These are phyloP conservation scores for Campaea margaritaria DNA, from an alignment of 2,888 invertebrate species.

Conservation along the genomic window DNA sequence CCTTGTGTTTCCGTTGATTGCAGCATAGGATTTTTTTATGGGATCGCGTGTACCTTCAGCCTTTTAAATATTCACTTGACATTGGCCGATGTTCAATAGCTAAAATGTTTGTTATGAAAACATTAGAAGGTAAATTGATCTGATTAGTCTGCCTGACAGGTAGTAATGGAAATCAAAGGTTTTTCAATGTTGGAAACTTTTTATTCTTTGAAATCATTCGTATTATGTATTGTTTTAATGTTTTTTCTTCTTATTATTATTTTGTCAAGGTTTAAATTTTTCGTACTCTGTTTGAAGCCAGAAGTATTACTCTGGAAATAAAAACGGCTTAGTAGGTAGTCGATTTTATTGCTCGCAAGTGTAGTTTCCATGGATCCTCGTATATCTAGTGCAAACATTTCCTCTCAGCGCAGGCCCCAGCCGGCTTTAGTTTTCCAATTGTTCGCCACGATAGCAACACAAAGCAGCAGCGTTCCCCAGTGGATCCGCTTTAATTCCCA, in stretches of 20 bases:
- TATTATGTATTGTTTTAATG: no score
- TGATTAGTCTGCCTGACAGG: neutral
- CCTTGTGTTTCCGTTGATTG: slow-evolving; percentile 51
- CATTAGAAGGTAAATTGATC: neutral
- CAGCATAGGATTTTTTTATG: slow-evolving; percentile 42
- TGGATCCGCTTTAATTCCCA: slow-evolving; percentile 41
- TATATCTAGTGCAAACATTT: no score
- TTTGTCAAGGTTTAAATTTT: neutral
- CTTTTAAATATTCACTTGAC: slow-evolving; percentile 32
- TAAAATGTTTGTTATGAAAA: slow-evolving; percentile 25
- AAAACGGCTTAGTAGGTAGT: no score
- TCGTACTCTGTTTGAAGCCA: no score
- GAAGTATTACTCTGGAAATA: no score
- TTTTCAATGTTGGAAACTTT: neutral
- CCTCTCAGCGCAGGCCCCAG: no score
- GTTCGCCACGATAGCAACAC: slow-evolving; percentile 11
- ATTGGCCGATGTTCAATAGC: slow-evolving; percentile 35
- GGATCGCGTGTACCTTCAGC: slow-evolving; percentile 20
- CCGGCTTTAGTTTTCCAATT: slow-evolving; percentile 5
- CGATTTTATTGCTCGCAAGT: no score
- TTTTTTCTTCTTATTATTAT: no score
- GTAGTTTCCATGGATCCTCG: no score
- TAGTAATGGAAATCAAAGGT: neutral
- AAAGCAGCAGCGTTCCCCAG: slow-evolving; percentile 31
- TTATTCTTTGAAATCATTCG: neutral